A percentile compares a stretch with the other conserved stretches of the same genome.
phyloP scores from a whole-genome alignment of 2,888 invertebrate genomes.

The Criorhina ranunculi region DNA sequence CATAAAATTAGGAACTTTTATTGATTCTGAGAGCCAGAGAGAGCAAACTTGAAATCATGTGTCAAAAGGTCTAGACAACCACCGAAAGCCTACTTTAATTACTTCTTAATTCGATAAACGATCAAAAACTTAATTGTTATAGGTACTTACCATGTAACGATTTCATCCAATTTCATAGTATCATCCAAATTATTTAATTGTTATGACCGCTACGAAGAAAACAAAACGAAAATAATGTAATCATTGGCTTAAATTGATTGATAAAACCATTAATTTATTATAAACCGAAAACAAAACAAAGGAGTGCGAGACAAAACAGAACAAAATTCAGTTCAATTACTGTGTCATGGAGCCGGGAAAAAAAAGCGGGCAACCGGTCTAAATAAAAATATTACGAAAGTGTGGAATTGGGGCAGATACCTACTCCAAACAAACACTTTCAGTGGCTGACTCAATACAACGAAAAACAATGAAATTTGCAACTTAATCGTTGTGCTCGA shows the following conservation, averaged over 20 bases:
- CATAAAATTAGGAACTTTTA: no score
- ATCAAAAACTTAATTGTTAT: background rate
- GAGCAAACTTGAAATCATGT: no score
- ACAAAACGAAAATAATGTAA: background rate
- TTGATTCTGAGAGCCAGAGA: no score
- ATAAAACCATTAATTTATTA: background rate
- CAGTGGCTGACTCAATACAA: background rate
- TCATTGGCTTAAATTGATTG: constrained; percentile 16
- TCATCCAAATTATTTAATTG: constrained; percentile 75
- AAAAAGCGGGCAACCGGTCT: background rate
- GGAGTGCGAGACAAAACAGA: background rate
- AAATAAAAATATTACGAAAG: background rate
- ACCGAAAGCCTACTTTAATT: no score
- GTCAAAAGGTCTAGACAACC: no score
- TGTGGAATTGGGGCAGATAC: background rate
- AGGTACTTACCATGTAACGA: constrained; percentile 83
- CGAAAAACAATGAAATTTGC: background rate
- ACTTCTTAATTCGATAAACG: no score
- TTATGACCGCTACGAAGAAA: constrained; percentile 40
- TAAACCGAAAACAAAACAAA: background rate
- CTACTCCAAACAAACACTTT: background rate
- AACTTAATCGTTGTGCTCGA: background rate
- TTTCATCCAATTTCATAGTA: constrained; percentile 85
- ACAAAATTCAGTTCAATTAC: background rate
- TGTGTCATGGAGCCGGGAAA: background rate